Percentiles rank a stretch among this genome's conserved stretches.
Conservation (phyloP, 2,888 invertebrate species). For the Thymelicus sylvestris region DNA sequence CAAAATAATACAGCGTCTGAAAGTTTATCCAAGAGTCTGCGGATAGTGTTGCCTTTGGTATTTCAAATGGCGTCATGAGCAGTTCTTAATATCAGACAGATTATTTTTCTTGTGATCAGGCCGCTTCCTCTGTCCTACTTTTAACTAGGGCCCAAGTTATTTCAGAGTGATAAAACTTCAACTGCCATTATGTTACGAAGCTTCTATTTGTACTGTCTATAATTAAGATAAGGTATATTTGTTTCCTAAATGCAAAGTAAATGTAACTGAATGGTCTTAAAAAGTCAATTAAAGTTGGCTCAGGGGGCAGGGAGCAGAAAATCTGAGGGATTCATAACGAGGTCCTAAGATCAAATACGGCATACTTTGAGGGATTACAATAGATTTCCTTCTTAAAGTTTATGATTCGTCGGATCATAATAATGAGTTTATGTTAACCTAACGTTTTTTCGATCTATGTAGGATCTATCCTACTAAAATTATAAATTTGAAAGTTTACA, state of each 20-base stretch:
- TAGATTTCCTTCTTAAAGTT: constrained; percentile 6
- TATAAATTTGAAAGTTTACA: too few relatives aligned
- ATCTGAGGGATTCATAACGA: constrained; percentile 24
- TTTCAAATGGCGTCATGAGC: too few relatives aligned
- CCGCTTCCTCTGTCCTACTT: too few relatives aligned
- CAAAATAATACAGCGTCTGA: too few relatives aligned
- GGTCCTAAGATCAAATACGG: constrained; percentile 9
- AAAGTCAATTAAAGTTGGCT: constrained; percentile 32
- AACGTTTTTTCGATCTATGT: not conserved
- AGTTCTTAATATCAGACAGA: too few relatives aligned
- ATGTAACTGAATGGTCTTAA: not conserved
- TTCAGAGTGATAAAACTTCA: too few relatives aligned
- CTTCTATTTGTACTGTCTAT: not conserved
- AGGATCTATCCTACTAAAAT: too few relatives aligned
- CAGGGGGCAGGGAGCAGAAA: constrained; percentile 18
- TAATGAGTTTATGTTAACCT: not conserved
- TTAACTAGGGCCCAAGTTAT: too few relatives aligned
- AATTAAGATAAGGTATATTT: constrained; percentile 22
- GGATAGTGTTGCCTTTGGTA: too few relatives aligned
- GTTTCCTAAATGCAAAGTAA: not conserved
- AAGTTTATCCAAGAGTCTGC: too few relatives aligned
- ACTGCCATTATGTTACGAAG: too few relatives aligned
- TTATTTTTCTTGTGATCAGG: too few relatives aligned
- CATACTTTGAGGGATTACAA: constrained; percentile 11
- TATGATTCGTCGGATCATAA: not conserved